Evolutionary conservation across 2,797 vertebrate species (phyloP), one percentile per base, ranked within the genome.

Genomic region (Taeniopygia guttata): DNA sequence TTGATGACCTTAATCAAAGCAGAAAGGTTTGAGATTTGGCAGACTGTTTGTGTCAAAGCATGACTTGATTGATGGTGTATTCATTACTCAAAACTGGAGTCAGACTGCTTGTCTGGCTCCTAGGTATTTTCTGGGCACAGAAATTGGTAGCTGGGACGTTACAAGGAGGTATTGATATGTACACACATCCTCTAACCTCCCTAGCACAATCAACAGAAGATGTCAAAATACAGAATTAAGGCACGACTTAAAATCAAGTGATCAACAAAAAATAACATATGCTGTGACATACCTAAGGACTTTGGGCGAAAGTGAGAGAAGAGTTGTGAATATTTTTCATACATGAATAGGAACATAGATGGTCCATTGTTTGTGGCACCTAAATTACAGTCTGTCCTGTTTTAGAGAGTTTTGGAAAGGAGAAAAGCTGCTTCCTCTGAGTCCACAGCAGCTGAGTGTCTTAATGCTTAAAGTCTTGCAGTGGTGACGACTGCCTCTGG

Each of bases 1-100:
- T 55, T 81, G 70, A 84, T 87, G 77, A 84, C 77, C 81, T 84
- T 94, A 95, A 92, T 84, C 58, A 78, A 63, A 77, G 23, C 21
- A 63, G 25, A 70, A 42, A 55, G n/a, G 25, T 86, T 84, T 84
- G 40, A 90, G 73, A 74, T 78, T 87, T 81, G 69, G 62, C 56
- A 75, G 74, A 36, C n/a, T 51, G 40, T 67, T 82, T 51, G n/a
- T 85, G 74, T 77, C 56, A 89, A 81, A 84, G 60, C 40, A 11
- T 84, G 52, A n/a, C n/a, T 84, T 84, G 81, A 92, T 59, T 55
- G 56, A 81, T 87, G 40, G 62, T 67, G 27, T 29, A 7, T 45
- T 91, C 27, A 23, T 55, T 81, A 77, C 34, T 84, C 29, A 55
- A 0, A 87, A 34, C 21, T 70, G 46, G 27, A 74, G 22, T 25